phyloP scores from a whole-genome alignment of 2,113 vertebrate species.

The Stomatorhinus ivindoensis region DNA sequence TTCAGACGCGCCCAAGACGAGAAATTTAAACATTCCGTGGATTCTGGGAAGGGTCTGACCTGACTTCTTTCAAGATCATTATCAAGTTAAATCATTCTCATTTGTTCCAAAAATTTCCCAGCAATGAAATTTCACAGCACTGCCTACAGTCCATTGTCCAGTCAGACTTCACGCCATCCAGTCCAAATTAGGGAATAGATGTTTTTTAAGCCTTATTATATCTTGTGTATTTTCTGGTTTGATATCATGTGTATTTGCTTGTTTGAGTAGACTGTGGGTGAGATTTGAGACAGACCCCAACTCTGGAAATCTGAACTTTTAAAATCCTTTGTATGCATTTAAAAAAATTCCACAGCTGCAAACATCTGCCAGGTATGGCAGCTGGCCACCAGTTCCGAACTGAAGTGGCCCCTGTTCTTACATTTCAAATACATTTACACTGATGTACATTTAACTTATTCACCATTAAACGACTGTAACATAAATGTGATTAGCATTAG shows the following conservation, averaged over 20 bases:
- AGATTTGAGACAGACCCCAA: neutral
- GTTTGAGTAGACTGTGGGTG: neutral
- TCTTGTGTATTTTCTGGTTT: neutral
- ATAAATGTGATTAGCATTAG: neutral
- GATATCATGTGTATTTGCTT: neutral
- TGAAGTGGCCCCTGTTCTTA: neutral
- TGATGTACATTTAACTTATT: neutral
- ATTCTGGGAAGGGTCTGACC: neutral
- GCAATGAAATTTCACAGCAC: neutral
- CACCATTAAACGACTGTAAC: neutral
- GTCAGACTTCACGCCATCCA: neutral
- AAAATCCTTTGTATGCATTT: neutral
- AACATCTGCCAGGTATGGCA: neutral
- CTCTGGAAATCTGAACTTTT: neutral
- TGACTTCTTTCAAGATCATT: neutral
- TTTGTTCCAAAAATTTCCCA: neutral
- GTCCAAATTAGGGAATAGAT: neutral
- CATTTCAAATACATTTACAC: neutral
- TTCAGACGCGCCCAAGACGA: neutral
- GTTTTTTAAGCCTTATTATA: neutral
- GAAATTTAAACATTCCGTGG: neutral
- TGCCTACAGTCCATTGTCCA: neutral
- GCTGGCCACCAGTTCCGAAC: neutral
- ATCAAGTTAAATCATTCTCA: neutral
- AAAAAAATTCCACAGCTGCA: neutral